Evolutionary conservation across 2,797 vertebrate genomes (phyloP), one percentile per base, ranked within the genome.

Genomic region (Thunnus albacares): DNA sequence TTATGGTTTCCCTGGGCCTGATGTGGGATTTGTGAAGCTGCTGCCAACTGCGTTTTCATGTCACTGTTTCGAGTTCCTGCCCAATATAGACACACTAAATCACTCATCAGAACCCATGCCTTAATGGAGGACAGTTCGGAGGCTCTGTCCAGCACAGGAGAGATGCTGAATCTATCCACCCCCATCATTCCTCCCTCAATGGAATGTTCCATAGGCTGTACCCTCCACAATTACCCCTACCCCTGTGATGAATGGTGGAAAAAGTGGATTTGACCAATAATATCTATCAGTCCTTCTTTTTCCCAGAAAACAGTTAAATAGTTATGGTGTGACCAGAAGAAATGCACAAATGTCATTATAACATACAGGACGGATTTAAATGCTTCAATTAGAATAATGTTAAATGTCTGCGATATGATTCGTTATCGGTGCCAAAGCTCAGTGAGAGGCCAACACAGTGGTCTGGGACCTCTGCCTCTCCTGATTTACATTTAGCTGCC

Each of bases 1-100:
- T 96, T 96, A 96, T 96, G 95, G 96, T 95, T 96, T 95, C 90
- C 80, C 77, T 81, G 81, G 89, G 85, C 94, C 95, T 95, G 94
- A 96, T 95, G 95, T 96, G 95, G 95, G 92, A 95, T 95, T 95
- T 95, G 89, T 93, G 91, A 94, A 93, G 93, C 92, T 89, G 90
- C 91, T 93, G 94, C 95, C 94, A 96, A 94, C 91, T 92, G 92
- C 86, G 75, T 94, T 95, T 96, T 95, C 94, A 95, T 94, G 94
- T 96, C 94, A 91, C 92, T 92, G 92, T 95, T 94, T 94, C 90
- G 72, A 92, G 90, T 93, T 94, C 89, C 85, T 92, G 89, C 90
- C 90, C 91, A 94, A 93, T 94, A 94, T 90, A 94, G 94, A 93
- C 91, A 83, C 88, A 90, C 86, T 92, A 92, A 93, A 94, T 95